These are phyloP conservation scores for Iguana delicatissima DNA, from an alignment of 2,797 vertebrate genomes.

Conservation along the genomic window DNA sequence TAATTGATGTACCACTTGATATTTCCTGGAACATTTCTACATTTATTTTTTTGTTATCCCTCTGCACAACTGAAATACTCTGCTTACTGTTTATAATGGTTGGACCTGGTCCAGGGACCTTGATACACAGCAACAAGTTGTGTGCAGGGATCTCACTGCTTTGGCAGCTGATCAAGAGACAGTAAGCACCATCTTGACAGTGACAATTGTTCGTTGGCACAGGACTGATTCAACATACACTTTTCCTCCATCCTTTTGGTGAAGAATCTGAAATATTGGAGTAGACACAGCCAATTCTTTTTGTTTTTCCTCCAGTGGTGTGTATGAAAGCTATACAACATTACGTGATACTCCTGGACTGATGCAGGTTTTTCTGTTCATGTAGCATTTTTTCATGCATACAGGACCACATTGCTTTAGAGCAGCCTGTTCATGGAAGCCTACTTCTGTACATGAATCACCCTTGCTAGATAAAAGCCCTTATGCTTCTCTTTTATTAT, in stretches of 20 bases:
- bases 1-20: constrained; percentile 56
- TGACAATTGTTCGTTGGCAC: neutral
- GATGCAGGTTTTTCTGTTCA: neutral
- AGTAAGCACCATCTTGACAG: neutral
- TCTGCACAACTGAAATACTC: constrained; percentile 43
- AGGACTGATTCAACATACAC: neutral
- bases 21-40: constrained; percentile 55
- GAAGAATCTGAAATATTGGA: neutral
- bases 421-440: neutral
- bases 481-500: neutral
- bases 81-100: constrained; percentile 34
- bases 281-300: neutral
- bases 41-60: constrained; percentile 63
- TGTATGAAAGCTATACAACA: neutral
- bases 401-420: constrained; percentile 15
- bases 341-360: neutral
- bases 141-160: neutral
- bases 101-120: neutral
- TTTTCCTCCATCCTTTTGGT: neutral
- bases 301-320: neutral
- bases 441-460: neutral
- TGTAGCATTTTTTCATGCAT: neutral
- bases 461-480: constrained; percentile 6
- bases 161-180: neutral
- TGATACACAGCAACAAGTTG: neutral